Percentiles rank a stretch among this genome's conserved stretches.
Evolutionary conservation across 1,140 invertebrate species (phyloP).

Genomic region (Neodiprion lecontei): DNA sequence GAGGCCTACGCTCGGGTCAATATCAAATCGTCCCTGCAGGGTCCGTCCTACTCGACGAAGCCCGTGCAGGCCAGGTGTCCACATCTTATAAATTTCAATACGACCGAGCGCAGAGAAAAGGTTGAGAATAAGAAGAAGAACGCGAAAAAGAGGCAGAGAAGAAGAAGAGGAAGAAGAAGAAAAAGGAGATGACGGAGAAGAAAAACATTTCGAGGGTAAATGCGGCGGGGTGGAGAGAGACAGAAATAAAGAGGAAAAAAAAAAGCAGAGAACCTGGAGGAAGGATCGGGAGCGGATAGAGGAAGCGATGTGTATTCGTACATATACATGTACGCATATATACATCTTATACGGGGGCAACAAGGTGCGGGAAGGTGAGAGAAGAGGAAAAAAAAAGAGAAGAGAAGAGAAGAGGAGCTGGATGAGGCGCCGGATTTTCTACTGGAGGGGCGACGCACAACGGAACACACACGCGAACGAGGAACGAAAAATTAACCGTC

Average conservation of each 20-base stretch:
- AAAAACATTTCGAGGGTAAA: not conserved
- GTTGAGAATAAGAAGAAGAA: conserved; percentile 31
- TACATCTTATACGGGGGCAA: no score
- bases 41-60: not conserved
- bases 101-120: conserved; percentile 27
- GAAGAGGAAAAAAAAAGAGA: no score
- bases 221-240: conserved; percentile 20
- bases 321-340: no score
- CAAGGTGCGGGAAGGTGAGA: no score
- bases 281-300: conserved; percentile 2
- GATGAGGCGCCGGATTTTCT: not conserved
- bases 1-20: not conserved
- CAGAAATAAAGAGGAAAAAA: conserved; percentile 24
- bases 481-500: no score
- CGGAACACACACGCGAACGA: no score
- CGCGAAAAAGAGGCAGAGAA: not conserved
- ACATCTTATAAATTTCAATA: conserved; percentile 50
- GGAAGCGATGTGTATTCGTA: no score
- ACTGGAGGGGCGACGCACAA: not conserved
- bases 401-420: not conserved
- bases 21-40: not conserved
- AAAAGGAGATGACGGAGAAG: conserved; percentile 34
- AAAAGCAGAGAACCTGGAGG: conserved; percentile 33
- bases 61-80: conserved; percentile 45
- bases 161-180: conserved; percentile 25